Conservation (phyloP, 2,113 vertebrate genomes). For the Kryptolebias marmoratus region DNA sequence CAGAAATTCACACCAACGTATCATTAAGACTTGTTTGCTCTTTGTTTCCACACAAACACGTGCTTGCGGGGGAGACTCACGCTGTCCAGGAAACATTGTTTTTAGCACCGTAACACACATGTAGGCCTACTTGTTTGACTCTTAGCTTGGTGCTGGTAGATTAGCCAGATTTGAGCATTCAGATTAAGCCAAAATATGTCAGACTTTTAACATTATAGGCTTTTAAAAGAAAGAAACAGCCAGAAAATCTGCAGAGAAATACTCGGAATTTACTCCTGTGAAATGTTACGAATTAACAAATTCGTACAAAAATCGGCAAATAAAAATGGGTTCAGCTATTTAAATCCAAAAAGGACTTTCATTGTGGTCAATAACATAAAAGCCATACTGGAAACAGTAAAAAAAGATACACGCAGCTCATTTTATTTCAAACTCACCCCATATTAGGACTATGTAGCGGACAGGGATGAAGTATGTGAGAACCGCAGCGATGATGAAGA, state of each 20-base stretch:
- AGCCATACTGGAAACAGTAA: too few relatives aligned
- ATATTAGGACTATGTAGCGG: conserved; percentile 92
- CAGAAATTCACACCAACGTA: conserved; percentile 69
- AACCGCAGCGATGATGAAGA: conserved; percentile 82
- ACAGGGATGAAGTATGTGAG: conserved; percentile 88
- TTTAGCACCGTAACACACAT: not conserved
- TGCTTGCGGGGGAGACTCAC: conserved; percentile 41
- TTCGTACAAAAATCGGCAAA: not conserved
- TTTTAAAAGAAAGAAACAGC: not conserved
- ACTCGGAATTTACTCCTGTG: too few relatives aligned
- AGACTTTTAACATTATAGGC: not conserved
- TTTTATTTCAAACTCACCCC: conserved; percentile 86
- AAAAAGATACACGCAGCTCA: not conserved
- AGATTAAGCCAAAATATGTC: not conserved
- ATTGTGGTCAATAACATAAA: too few relatives aligned
- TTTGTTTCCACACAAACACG: conserved; percentile 71
- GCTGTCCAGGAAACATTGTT: conserved; percentile 43
- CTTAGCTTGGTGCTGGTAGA: conserved; percentile 28
- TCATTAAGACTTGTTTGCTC: conserved; percentile 65
- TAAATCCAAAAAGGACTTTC: too few relatives aligned
- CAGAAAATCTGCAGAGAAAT: not conserved
- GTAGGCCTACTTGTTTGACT: conserved; percentile 22
- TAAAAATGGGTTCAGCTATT: not conserved
- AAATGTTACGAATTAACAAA: not conserved
- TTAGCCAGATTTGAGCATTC: not conserved